These are phyloP conservation scores for Macquaria australasica DNA, from an alignment of 2,113 vertebrate species.

Conservation along the genomic window DNA sequence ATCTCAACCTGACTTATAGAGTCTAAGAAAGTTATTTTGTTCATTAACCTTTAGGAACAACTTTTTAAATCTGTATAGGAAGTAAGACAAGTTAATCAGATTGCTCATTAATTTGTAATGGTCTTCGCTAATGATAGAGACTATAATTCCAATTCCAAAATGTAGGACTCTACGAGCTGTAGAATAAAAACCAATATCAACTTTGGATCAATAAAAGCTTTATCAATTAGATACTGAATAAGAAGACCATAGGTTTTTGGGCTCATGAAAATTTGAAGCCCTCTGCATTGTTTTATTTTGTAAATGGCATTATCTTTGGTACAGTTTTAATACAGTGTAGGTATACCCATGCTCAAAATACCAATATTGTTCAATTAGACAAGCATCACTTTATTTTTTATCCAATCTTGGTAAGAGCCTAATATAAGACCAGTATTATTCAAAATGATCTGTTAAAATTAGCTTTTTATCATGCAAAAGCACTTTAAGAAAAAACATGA, in stretches of 20 bases:
- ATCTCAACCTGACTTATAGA: neutral
- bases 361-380: neutral
- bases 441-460: neutral
- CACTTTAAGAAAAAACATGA: neutral
- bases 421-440: neutral
- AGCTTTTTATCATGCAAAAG: neutral
- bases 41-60: neutral
- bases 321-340: neutral
- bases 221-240: neutral
- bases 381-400: slow-evolving; percentile 1
- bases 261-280: neutral
- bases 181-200: neutral
- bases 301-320: neutral
- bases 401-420: neutral
- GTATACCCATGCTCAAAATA: neutral
- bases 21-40: neutral
- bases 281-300: neutral
- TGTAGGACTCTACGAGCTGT: neutral
- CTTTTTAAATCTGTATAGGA: neutral
- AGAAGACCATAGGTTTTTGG: neutral
- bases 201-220: neutral
- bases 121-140: neutral
- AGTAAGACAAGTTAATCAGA: neutral
- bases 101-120: neutral
- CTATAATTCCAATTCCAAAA: neutral